These are phyloP conservation scores for Tenthredo amoena DNA, from an alignment of 2,888 invertebrate genomes.

Conservation along the genomic window DNA sequence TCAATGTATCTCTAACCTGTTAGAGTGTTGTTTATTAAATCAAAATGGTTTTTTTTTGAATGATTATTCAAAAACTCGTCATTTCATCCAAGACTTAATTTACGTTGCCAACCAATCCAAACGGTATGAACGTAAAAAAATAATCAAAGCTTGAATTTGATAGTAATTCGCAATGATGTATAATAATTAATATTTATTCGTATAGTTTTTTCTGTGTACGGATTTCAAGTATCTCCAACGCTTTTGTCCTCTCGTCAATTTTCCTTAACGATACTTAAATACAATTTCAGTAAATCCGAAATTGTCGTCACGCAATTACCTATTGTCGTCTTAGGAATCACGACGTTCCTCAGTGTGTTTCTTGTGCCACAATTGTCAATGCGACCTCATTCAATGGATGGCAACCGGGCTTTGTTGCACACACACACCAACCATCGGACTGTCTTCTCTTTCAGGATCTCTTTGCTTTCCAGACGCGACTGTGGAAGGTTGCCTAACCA, in stretches of 20 bases:
- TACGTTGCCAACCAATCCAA: conserved; percentile 49
- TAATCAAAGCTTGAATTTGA: conserved; percentile 50
- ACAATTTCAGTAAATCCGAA: conserved; percentile 43
- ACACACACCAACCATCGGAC: conserved; percentile 93
- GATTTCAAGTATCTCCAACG: conserved; percentile 29
- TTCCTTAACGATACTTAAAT: conserved; percentile 40
- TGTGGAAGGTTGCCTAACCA: conserved; percentile 71
- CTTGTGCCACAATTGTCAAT: conserved; percentile 48
- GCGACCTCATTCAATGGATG: conserved; percentile 84
- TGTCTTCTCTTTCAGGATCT: conserved; percentile 82
- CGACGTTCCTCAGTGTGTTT: conserved; percentile 41
- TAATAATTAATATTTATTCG: conserved; percentile 38
- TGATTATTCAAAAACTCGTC: conserved; percentile 28
- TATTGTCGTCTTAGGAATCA: conserved; percentile 48
- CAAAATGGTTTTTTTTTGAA: conserved; percentile 2
- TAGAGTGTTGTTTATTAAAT: conserved; percentile 34
- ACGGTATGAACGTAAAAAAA: conserved; percentile 47
- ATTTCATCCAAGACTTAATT: conserved; percentile 35
- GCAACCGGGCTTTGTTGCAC: conserved; percentile 96
- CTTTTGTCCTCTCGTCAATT: conserved; percentile 43
- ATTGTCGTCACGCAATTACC: conserved; percentile 46
- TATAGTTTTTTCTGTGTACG: conserved; percentile 30
- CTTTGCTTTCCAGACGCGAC: conserved; percentile 74
- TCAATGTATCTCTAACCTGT: conserved; percentile 38
- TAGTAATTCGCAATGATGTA: conserved; percentile 48